Conservation (phyloP, 2,888 invertebrate species). For the Ormia ochracea region DNA sequence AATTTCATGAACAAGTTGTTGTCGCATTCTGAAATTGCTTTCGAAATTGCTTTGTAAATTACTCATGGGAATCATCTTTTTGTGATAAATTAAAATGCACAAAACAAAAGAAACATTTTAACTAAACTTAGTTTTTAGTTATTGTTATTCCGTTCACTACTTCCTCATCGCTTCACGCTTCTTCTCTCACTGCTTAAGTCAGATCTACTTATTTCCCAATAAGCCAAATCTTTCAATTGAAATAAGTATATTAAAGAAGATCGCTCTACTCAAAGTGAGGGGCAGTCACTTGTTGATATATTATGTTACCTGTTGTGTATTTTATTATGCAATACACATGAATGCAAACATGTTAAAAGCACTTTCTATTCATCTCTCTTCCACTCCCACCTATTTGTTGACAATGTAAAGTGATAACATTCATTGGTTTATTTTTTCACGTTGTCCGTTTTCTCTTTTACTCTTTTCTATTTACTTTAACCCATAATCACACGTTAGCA, state of each 20-base stretch:
- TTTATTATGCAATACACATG: background rate
- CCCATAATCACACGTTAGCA: background rate
- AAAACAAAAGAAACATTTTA: too few relatives aligned
- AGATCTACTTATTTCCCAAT: slow-evolving; percentile 27
- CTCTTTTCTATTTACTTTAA: background rate
- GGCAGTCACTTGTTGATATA: slow-evolving; percentile 11
- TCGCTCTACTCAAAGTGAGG: slow-evolving; percentile 32
- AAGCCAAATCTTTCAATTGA: slow-evolving; percentile 28
- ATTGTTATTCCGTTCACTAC: slow-evolving; percentile 6
- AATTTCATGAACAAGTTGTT: slow-evolving; percentile 76
- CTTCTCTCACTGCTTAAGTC: slow-evolving; percentile 44
- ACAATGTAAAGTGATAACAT: background rate
- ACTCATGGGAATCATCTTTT: slow-evolving; percentile 75
- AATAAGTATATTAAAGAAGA: slow-evolving; percentile 26
- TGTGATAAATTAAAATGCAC: too few relatives aligned
- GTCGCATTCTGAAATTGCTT: slow-evolving; percentile 77
- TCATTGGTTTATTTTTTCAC: slow-evolving; percentile 15
- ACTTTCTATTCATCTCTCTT: background rate
- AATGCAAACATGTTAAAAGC: background rate
- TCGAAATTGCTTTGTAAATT: too few relatives aligned
- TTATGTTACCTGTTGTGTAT: slow-evolving; percentile 44
- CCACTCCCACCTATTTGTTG: background rate
- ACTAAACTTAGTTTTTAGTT: too few relatives aligned
- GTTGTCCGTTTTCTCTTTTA: slow-evolving; percentile 21
- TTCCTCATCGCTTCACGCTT: slow-evolving; percentile 43